Evolutionary conservation across 2,888 invertebrate genomes (phyloP), one percentile per base, ranked within the genome.

Genomic region (Myopa testacea): DNA sequence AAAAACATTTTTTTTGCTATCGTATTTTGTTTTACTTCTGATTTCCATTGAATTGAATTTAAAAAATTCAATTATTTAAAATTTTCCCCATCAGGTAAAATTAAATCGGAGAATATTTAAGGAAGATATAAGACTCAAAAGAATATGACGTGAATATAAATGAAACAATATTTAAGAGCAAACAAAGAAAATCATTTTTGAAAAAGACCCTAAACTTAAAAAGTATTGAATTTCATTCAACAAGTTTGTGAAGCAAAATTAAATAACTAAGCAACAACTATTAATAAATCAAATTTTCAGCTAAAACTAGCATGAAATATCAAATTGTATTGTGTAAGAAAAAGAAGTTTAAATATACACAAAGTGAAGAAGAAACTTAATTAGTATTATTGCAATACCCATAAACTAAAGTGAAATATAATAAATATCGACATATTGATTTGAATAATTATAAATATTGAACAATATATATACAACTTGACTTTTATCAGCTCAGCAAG

Each of bases 1-100:
- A 55, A 5, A 55, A 55, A 55, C 55, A 5, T 10, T 16, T 16
- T 55, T n/a, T 55, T 26, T 26, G 1, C 26, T 26, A 26, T 26
- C 26, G 26, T 26, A 26, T 26, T 78, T 79, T 79, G 74, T 75
- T 50, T 55, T 55, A 69, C 60, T 78, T 68, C 74, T 77, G 79
- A 77, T 79, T 78, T 78, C 77, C 70, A 78, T 75, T 65, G 16
- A 76, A 74, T 74, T 76, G 71, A 63, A 80, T 76, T 76, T 69
- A 2, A 16, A 63, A 40, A 50, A 62, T 70, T 45, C 26, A 38
- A 34, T 37, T 50, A 10, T 45, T 45, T 45, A 6, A 45, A 8
- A 10, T 45, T 45, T 45, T 45, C 45, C 45, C 45, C 45, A 45
- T 45, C 45, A 45, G 45, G 45, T 45, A 45, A 45, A 45, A 45